Evolutionary conservation across 2,888 invertebrate genomes (phyloP).

Genomic region (Quadriops clusia): DNA sequence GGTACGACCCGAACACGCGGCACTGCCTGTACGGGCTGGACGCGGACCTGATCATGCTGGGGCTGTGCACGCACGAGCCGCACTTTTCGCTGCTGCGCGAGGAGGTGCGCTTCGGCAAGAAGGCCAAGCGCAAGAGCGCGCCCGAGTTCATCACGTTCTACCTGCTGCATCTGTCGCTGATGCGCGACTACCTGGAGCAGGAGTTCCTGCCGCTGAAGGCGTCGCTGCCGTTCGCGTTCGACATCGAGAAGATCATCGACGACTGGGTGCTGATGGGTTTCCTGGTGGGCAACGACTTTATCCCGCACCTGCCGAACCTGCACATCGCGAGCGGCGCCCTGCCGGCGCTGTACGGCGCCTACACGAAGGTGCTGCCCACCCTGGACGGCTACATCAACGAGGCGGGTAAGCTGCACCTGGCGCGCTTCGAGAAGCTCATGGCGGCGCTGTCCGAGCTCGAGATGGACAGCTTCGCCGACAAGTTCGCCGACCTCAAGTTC

Average conservation of each 20-base stretch:
- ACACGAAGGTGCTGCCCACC: constrained; percentile 74
- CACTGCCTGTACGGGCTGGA: constrained; percentile 96
- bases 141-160: constrained; percentile 89
- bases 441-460: constrained; percentile 61
- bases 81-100: constrained; percentile 90
- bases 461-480: constrained; percentile 61
- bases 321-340: constrained; percentile 87
- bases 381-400: constrained; percentile 92
- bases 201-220: constrained; percentile 70
- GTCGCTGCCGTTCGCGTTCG: constrained; percentile 59
- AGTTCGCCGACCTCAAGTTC: constrained; percentile 71
- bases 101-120: constrained; percentile 74
- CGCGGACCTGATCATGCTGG: constrained; percentile 95
- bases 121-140: constrained; percentile 53
- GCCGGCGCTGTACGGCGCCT: constrained; percentile 74
- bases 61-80: constrained; percentile 89
- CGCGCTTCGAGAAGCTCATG: constrained; percentile 77
- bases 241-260: constrained; percentile 86
- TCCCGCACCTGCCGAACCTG: constrained; percentile 89
- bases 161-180: constrained; percentile 79
- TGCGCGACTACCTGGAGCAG: constrained; percentile 85
- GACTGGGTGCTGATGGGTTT: constrained; percentile 98
- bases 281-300: constrained; percentile 95
- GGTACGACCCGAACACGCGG: constrained; percentile 80
- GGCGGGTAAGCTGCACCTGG: constrained; percentile 68